Conservation (phyloP, 1,140 invertebrate species). For the Dreissena rostriformis region DNA sequence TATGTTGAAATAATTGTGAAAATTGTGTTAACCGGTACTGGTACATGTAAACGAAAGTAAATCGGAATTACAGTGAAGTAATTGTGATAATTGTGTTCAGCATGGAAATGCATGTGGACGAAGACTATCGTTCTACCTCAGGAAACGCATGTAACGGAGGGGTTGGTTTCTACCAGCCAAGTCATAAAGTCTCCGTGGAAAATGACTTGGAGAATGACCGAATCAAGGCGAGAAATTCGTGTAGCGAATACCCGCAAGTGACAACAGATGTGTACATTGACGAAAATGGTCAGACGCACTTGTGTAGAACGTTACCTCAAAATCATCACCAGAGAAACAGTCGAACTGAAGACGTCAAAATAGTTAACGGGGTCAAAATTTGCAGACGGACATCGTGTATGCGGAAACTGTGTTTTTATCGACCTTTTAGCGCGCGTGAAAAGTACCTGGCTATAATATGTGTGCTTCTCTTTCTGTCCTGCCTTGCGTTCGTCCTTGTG, state of each 20-base stretch:
- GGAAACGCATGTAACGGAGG: constrained; percentile 25
- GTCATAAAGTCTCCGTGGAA: constrained; percentile 28
- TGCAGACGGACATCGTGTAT: background rate
- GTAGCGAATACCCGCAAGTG: background rate
- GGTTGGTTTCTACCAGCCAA: constrained; percentile 27
- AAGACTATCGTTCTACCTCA: constrained; percentile 14
- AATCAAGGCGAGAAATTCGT: background rate
- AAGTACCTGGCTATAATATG: constrained; percentile 37
- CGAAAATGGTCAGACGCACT: background rate
- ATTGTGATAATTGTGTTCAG: too few species aligned
- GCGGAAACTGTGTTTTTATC: background rate
- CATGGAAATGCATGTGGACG: background rate
- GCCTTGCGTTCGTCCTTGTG: constrained; percentile 30
- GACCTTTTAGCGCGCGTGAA: constrained; percentile 13
- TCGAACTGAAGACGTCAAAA: too few species aligned
- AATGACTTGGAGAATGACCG: background rate
- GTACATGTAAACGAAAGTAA: too few species aligned
- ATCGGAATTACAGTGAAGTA: too few species aligned
- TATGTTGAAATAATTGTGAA: too few species aligned
- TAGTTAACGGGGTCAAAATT: background rate
- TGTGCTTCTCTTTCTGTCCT: constrained; percentile 30
- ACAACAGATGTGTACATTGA: background rate
- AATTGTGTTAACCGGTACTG: too few species aligned
- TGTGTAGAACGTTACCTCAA: background rate
- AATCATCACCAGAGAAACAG: too few species aligned